phyloP scores from a whole-genome alignment of 2,797 vertebrate genomes.

The Lates japonicus region DNA sequence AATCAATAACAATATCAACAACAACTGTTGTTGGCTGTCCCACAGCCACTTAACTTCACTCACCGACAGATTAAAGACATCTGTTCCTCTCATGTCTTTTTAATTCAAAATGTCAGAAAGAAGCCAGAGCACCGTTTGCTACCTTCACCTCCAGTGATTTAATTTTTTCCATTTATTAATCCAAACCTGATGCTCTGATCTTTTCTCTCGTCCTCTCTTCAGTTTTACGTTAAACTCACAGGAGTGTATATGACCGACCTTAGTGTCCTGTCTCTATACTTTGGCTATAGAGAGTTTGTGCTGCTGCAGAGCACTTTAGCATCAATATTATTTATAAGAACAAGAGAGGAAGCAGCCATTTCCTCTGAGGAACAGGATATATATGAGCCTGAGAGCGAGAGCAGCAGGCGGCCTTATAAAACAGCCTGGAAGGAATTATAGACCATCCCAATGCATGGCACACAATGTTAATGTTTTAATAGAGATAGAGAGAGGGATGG shows the following conservation, averaged over 20 bases:
- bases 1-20: too few relatives aligned
- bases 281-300: background rate
- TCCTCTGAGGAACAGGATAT: conserved; percentile 68
- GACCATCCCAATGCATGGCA: conserved; percentile 22
- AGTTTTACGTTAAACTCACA: background rate
- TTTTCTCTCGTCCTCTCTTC: background rate
- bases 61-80: too few relatives aligned
- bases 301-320: conserved; percentile 69
- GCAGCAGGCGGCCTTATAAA: conserved; percentile 42
- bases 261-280: background rate
- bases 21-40: too few relatives aligned
- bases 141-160: too few relatives aligned
- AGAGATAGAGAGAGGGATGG: background rate
- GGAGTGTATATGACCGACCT: conserved; percentile 10
- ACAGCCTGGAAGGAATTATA: conserved; percentile 56
- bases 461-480: conserved; percentile 60
- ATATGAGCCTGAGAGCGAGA: conserved; percentile 51
- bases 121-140: too few relatives aligned
- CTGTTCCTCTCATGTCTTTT: too few relatives aligned
- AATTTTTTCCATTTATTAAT: too few relatives aligned
- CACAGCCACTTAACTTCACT: too few relatives aligned
- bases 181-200: background rate
- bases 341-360: conserved; percentile 65
- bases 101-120: too few relatives aligned
- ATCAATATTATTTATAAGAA: conserved; percentile 74